Evolutionary conservation across 2,797 vertebrate genomes (phyloP), one percentile per base, ranked within the genome.

Genomic region (Parambassis ranga): DNA sequence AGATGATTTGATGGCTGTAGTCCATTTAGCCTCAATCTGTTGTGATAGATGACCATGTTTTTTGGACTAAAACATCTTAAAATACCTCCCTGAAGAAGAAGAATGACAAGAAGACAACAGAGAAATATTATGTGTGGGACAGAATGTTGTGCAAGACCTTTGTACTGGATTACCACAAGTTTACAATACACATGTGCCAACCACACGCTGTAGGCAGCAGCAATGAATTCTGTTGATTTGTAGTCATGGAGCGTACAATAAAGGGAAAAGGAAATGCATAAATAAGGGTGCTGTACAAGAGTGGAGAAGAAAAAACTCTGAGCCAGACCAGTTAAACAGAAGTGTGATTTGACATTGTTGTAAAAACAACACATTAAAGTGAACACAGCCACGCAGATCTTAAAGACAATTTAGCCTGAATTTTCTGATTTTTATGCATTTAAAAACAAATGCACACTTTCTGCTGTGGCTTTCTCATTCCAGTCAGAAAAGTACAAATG

Each of bases 101-200:
- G 27, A 64, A 28, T 35, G 41, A 66, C 11, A 28, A 36, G n/a
- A 27, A 30, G 8, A 31, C 43, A 56, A 52, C 22, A 53, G 22
- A 49, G 33, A 53, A 36, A 39, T 59, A 68, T 7, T 1, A 28
- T 43, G 53, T 1, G 39, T 44, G 35, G 58, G 52, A 61, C 3
- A 46, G 18, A 46, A 31, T 27, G 48, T 74, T 71, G 66, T 15
- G 37, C 36, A 75, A 79, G 53, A 61, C 6, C 41, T 76, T 65
- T 73, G 33, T 58, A n/a, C 7, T 28, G 24, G n/a, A 72, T 41
- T 19, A 43, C 26, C 9, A 33, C 46, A 69, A 41, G 31, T 71
- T 67, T 60, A 61, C 20, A 36, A 10, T 70, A 66, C 43, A 55
- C 47, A 75, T 73, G 57, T 69, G 65, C 65, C 65, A 65, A 49